Evolutionary conservation across 2,113 vertebrate species (phyloP), one percentile per base, ranked within the genome.

Genomic region (Regulus satrapa): DNA sequence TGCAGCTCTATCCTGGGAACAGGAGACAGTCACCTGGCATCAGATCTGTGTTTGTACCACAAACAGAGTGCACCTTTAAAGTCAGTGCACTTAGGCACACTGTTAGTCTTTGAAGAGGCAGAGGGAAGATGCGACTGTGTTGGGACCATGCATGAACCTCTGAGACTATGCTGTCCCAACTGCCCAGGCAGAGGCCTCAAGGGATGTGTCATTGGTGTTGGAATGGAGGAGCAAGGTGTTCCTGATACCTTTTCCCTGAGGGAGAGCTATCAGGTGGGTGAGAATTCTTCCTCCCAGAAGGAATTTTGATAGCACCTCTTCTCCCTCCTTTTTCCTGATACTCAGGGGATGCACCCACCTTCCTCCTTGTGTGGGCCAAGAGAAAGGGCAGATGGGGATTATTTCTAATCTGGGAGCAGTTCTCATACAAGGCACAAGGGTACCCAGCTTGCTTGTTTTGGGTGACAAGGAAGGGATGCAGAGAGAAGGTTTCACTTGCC

Each of bases 1-100:
- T 45, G 45, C 78, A 15, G n/a, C 56, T 67, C 87, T 12, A 2
- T 69, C 59, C 59, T 63, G 9, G 3, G 77, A 40, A 71, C 56
- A 48, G 8, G 49, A 63, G 41, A 17, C 59, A 7, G 13, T 58
- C 1, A 0, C 26, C 4, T 0, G 1, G 25, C 3, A 1, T 85
- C 77, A 85, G 26, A 84, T 56, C 10, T 0, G 1, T 40, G 43
- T 76, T 88, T 6, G 2, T 62, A 51, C n/a, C n/a, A n/a, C n/a
- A n/a, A n/a, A n/a, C n/a, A n/a, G n/a, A n/a, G n/a, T n/a, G n/a
- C n/a, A n/a, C n/a, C n/a, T n/a, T n/a, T n/a, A n/a, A n/a, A n/a
- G n/a, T n/a, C n/a, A n/a, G n/a, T n/a, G n/a, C n/a, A n/a, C n/a
- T n/a, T n/a, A n/a, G n/a, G n/a, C n/a, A n/a, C 2, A 3, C 0